Evolutionary conservation across 2,888 invertebrate species (phyloP).

Genomic region (Dynastes grantii): DNA sequence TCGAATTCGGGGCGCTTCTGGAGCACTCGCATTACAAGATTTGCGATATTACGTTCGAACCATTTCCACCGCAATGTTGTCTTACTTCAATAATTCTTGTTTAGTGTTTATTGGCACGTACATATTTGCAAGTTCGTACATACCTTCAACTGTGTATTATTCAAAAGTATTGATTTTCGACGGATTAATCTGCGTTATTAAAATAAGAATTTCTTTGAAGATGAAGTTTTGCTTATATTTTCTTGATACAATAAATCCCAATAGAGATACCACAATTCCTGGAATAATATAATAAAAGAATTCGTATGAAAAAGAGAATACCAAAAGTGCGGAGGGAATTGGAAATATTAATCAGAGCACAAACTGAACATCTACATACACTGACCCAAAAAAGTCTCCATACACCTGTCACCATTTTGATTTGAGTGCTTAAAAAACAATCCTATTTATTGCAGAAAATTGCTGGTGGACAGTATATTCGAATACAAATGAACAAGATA

Average conservation of each 20-base stretch:
- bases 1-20: neutral
- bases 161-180: neutral
- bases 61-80: conserved; percentile 19
- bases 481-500: too few species aligned
- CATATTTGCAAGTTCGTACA: conserved; percentile 3
- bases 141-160: neutral
- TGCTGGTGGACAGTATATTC: too few species aligned
- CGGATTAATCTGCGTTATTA: neutral
- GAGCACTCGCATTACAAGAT: conserved; percentile 28
- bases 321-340: too few species aligned
- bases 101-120: conserved; percentile 24
- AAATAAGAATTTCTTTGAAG: neutral
- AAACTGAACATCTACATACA: too few species aligned
- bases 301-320: neutral
- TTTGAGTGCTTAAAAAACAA: too few species aligned
- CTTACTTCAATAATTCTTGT: conserved; percentile 18
- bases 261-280: too few species aligned
- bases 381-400: too few species aligned
- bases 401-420: too few species aligned
- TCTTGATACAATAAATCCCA: too few species aligned
- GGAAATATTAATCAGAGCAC: too few species aligned
- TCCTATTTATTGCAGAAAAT: too few species aligned
- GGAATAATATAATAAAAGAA: neutral
- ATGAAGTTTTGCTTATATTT: too few species aligned
- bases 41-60: conserved; percentile 26